Evolutionary conservation across 2,797 vertebrate genomes (phyloP).

Genomic region (Syndactyla subalaris): DNA sequence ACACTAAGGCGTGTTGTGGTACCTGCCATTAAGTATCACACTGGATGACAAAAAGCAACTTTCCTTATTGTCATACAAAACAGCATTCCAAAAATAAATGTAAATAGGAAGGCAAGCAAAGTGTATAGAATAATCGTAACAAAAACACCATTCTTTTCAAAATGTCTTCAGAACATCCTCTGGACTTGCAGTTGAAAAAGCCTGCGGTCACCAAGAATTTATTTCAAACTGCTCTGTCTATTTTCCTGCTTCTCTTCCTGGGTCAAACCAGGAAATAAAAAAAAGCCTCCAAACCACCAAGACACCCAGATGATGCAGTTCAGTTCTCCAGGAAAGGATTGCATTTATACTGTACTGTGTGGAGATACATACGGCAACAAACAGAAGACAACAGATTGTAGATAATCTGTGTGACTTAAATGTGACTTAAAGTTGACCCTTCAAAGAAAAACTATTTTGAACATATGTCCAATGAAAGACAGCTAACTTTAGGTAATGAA

Average conservation of each 20-base stretch:
- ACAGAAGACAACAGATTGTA: slow-evolving; percentile 9
- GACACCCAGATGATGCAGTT: background rate
- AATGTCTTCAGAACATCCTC: background rate
- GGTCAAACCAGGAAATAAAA: background rate
- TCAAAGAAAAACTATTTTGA: background rate
- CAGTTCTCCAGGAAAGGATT: background rate
- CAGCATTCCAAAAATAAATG: background rate
- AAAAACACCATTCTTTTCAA: background rate
- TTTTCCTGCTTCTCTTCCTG: background rate
- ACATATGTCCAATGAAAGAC: background rate
- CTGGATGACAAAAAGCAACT: background rate
- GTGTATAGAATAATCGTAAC: background rate
- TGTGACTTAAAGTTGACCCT: slow-evolving; percentile 12
- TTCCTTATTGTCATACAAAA: background rate
- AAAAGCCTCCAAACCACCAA: background rate
- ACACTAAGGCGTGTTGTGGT: background rate
- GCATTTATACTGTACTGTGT: background rate
- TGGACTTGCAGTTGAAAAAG: background rate
- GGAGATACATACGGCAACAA: background rate
- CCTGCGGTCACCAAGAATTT: background rate
- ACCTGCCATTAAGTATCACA: background rate
- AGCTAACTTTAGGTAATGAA: background rate
- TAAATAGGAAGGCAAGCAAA: background rate
- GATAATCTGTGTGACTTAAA: background rate
- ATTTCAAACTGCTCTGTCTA: background rate